Base-by-base conservation (phyloP, 2,797 vertebrate genomes). In the Halcyon badia region DNA sequence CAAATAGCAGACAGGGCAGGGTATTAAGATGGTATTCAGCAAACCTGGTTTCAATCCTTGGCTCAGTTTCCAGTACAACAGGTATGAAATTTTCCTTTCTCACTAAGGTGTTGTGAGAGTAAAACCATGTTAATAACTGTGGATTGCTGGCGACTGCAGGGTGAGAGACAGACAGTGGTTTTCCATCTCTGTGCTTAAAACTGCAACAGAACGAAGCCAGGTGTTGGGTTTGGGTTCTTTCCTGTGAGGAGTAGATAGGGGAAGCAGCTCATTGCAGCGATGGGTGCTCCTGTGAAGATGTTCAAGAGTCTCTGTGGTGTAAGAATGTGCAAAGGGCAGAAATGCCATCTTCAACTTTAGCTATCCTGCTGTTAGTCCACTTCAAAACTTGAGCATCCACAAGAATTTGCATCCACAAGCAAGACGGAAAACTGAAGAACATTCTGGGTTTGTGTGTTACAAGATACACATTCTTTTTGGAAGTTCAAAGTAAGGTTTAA, bases 21-120 rank as follows among this genome's bases (percentile, higher is more conserved):
- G 56, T 89, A 94, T 83, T 95, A 89, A 70, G 87, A 71, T 44
- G 80, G 52, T 85, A 84, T 91, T 86, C 77, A 87, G 51, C 61
- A 90, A 93, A 89, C 66, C 64, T 56, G 20, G 16, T 82, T 96
- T 90, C 88, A 94, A 16, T 84, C 44, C 48, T 94, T 96, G 90
- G 91, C 96, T 87, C 80, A 6, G 70, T 70, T 95, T 95, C 83
- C 83, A 90, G 71, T 68, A 87, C 68, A 96, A 76, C 91, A 95
- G 90, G 88, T 95, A 96, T 49, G 83, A 96, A 94, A 94, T 88
- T 93, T 97, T 95, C 86, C 88, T 93, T 89, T 44, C 68, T 95
- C 1, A 7, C 70, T 66, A 66, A 84, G 60, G 89, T 92, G 92
- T 71, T 80, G 48, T 87, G 86, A 83, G 77, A 96, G 33, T 54